These are phyloP conservation scores for Strigamia crassipes DNA, from an alignment of 2,888 invertebrate species.

Conservation along the genomic window DNA sequence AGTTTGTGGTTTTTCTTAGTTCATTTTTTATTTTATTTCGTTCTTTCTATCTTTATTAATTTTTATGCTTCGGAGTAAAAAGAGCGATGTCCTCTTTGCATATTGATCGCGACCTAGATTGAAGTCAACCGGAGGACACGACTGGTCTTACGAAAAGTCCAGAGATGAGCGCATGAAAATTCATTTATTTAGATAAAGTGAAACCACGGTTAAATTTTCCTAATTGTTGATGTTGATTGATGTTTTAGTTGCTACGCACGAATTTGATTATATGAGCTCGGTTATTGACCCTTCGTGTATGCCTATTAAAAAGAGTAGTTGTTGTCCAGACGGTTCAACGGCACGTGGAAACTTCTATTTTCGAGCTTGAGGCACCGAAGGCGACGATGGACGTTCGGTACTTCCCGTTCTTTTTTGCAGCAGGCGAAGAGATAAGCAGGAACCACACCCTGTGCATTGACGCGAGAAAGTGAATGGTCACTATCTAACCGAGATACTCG, in stretches of 20 bases:
- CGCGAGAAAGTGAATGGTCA: constrained; percentile 40
- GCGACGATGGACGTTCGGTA: constrained; percentile 6
- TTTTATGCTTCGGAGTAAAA: not conserved
- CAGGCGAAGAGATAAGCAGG: not conserved
- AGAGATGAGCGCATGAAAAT: not conserved
- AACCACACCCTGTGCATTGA: constrained; percentile 33
- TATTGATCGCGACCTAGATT: not conserved
- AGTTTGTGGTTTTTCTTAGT: constrained; percentile 2
- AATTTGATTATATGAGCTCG: not conserved
- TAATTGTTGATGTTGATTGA: too few species aligned
- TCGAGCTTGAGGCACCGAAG: not conserved
- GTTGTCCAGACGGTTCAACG: constrained; percentile 10
- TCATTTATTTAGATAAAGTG: not conserved
- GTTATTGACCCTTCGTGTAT: not conserved
- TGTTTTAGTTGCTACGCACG: too few species aligned
- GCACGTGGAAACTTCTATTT: not conserved
- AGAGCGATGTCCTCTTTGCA: not conserved
- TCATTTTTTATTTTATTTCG: not conserved
- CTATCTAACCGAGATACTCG: not conserved
- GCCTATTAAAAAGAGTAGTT: not conserved
- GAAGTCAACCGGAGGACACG: not conserved
- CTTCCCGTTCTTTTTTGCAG: constrained; percentile 18
- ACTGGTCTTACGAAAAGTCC: not conserved
- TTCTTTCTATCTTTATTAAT: too few species aligned
- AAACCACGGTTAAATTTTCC: not conserved